Conservation (phyloP, 2,797 vertebrate species). For the Arnoldichthys spilopterus region DNA sequence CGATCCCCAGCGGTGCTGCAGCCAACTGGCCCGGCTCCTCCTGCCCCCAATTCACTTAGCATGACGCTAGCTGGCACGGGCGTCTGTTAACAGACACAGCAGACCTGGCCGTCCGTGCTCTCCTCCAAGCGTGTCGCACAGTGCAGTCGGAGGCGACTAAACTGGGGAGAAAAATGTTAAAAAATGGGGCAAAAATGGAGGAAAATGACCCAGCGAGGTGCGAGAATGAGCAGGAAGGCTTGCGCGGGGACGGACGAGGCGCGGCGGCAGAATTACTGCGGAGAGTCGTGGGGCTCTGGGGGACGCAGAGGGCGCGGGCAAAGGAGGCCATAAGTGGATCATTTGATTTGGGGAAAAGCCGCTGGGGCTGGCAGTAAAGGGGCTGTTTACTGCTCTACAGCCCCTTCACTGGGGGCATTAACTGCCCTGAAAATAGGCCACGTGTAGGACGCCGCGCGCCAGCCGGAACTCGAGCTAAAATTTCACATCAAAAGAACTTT, state of each 20-base stretch:
- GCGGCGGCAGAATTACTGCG: conserved; percentile 25
- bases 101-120: no score
- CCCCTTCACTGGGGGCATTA: conserved; percentile 69
- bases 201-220: no score
- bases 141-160: no score
- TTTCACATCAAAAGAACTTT: conserved; percentile 27
- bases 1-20: no score
- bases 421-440: conserved; percentile 74
- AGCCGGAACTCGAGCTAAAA: conserved; percentile 29
- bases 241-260: background rate
- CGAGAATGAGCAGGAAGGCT: conserved; percentile 6
- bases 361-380: conserved; percentile 60
- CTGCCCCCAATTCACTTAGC: no score
- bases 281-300: conserved; percentile 42
- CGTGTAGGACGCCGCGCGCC: conserved; percentile 67
- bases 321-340: conserved; percentile 67
- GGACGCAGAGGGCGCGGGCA: conserved; percentile 44
- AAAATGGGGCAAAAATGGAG: no score
- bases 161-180: no score
- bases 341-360: conserved; percentile 65
- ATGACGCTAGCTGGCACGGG: no score
- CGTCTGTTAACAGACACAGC: no score
- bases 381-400: conserved; percentile 73
- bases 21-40: no score
- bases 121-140: no score